Base-by-base conservation (phyloP, 2,113 vertebrate species). In the Struthio camelus region DNA sequence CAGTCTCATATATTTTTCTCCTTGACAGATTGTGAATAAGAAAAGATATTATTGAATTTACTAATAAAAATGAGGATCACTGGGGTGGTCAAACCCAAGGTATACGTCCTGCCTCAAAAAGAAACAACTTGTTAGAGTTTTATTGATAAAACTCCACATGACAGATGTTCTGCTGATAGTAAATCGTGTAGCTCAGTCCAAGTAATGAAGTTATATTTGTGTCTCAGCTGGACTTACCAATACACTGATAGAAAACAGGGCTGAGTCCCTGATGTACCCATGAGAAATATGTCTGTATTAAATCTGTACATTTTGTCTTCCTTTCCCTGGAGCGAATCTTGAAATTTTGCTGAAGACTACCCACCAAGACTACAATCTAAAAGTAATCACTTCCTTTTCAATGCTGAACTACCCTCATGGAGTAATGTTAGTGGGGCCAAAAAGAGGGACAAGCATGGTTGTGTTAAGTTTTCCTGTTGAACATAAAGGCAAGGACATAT, bases 11-110 rank as follows among this genome's bases (percentile, higher is more conserved):
- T 76, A 90, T 72, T 92, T 91, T 81, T 42, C 67, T 94, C 44
- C 78, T 94, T 91, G 75, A 93, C 82, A 94, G 81, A 91, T 51
- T 79, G 62, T 82, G 85, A 80, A 94, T 85, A 81, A 94, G 75
- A 89, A 89, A 94, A 75, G 64, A 85, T 77, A 95, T 83, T 94
- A 81, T 89, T 82, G 62, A 92, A 80, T 77, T 94, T 94, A 87
- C 79, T 83, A 93, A 72, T 94, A 73, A 89, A 95, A 92, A 81
- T 81, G 67, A 87, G 67, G 66, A 91, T 44, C 30, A 36, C 12
- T 77, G 15, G 36, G 46, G 67, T 25, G 51, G 50, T 83, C 59
- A 89, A 91, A 85, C 32, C 67, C 40, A 91, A 85, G 94, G 88
- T 89, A 85, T 12, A 84, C 23, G 36, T 36, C 66, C 64, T 95